These are phyloP conservation scores for Anableps anableps DNA, from an alignment of 2,797 vertebrate species.

Conservation along the genomic window DNA sequence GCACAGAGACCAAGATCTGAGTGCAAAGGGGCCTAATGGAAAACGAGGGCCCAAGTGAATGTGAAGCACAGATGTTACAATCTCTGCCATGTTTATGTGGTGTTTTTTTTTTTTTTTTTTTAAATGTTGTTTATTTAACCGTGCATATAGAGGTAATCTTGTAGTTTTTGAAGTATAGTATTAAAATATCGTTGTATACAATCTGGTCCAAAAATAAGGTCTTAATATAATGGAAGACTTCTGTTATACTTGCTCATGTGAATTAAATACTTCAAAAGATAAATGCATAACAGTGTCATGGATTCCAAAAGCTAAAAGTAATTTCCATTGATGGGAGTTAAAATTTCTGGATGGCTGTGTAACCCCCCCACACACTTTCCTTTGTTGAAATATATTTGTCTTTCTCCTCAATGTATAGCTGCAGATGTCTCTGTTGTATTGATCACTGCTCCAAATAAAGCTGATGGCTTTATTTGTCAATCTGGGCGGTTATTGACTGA, in stretches of 20 bases:
- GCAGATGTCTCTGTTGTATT: conserved; percentile 72
- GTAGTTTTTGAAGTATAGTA: no score
- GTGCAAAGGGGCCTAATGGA: conserved; percentile 62
- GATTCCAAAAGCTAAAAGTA: conserved; percentile 60
- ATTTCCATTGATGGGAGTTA: conserved; percentile 67
- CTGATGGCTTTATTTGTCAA: conserved; percentile 79
- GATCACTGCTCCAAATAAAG: conserved; percentile 69
- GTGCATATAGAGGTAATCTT: neutral
- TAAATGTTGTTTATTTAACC: neutral
- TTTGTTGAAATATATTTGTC: conserved; percentile 38
- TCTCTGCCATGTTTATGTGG: conserved; percentile 21
- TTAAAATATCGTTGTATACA: neutral
- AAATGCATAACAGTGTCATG: conserved; percentile 38
- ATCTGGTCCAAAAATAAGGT: neutral
- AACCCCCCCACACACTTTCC: conserved; percentile 31
- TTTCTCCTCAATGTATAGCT: conserved; percentile 51
- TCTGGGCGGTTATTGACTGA: conserved; percentile 73
- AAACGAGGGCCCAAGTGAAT: conserved; percentile 53
- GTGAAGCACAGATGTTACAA: conserved; percentile 15
- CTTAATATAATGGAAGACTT: neutral
- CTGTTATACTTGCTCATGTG: conserved; percentile 10
- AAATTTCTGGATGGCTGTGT: conserved; percentile 45
- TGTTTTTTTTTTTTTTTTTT: conserved; percentile 12
- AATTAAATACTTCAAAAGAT: conserved; percentile 41
- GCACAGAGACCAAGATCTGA: conserved; percentile 41